Evolutionary conservation across 2,888 invertebrate genomes (phyloP).

Genomic region (Chrysolina oricalcia): DNA sequence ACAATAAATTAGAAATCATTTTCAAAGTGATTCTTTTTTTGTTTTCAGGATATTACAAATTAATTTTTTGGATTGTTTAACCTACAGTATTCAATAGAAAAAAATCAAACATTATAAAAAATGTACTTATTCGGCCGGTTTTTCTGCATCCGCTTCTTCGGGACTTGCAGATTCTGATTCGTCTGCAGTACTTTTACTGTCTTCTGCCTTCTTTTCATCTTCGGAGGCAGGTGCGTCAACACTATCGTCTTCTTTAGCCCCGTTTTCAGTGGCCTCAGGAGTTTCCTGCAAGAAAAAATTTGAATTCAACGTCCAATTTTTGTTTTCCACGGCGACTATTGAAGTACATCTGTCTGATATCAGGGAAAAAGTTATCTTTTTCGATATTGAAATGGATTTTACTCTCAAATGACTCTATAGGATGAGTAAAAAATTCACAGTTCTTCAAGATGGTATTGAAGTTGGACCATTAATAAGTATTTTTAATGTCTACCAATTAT

Average conservation of each 20-base stretch:
- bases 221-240: constrained; percentile 65
- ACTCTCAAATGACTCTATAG: no score
- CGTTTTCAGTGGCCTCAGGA: constrained; percentile 67
- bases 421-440: no score
- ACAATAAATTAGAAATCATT: constrained; percentile 53
- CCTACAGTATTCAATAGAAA: constrained; percentile 63
- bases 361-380: no score
- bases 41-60: constrained; percentile 48
- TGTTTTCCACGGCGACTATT: no score
- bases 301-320: neutral
- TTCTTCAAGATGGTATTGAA: no score
- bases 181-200: constrained; percentile 61
- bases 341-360: no score
- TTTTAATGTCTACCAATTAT: no score
- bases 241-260: constrained; percentile 68
- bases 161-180: constrained; percentile 60
- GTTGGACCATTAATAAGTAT: no score
- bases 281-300: constrained; percentile 52
- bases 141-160: constrained; percentile 63
- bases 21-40: constrained; percentile 49
- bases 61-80: constrained; percentile 57
- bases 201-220: constrained; percentile 63
- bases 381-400: no score
- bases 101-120: constrained; percentile 56
- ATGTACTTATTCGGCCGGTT: constrained; percentile 67